Evolutionary conservation across 1,140 invertebrate genomes (phyloP).

Genomic region (Lepidurus packardi): DNA sequence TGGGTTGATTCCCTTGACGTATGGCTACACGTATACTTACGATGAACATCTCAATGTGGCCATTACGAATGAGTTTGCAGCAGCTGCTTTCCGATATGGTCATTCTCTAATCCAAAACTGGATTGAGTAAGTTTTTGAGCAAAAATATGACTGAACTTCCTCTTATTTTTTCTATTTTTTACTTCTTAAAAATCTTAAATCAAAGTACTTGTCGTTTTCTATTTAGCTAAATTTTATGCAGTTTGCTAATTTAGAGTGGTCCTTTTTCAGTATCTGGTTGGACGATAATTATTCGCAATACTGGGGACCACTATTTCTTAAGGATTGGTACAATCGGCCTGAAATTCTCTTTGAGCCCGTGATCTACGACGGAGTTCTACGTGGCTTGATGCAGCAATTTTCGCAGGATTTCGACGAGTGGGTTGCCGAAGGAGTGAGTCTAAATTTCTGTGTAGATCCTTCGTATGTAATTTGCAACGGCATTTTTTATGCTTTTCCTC

Average conservation of each 20-base stretch:
- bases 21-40: slow-evolving; percentile 73
- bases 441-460: not conserved
- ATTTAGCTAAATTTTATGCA: not conserved
- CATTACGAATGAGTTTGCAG: slow-evolving; percentile 55
- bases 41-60: slow-evolving; percentile 68
- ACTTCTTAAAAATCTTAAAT: not conserved
- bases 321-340: slow-evolving; percentile 39
- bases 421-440: slow-evolving; percentile 31
- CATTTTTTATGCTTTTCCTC: slow-evolving; percentile 1
- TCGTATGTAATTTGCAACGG: not conserved
- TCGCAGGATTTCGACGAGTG: slow-evolving; percentile 34
- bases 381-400: slow-evolving; percentile 36
- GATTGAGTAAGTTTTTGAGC: slow-evolving; percentile 57
- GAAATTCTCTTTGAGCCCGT: slow-evolving; percentile 37
- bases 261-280: slow-evolving; percentile 27
- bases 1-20: slow-evolving; percentile 58
- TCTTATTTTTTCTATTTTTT: not conserved
- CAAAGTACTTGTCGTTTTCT: no score
- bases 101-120: slow-evolving; percentile 63
- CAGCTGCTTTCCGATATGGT: slow-evolving; percentile 51
- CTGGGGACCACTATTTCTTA: slow-evolving; percentile 35
- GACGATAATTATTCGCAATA: slow-evolving; percentile 32
- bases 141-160: not conserved
- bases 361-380: slow-evolving; percentile 38
- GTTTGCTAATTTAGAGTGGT: not conserved